These are phyloP conservation scores for Anolis sagrei DNA, from an alignment of 2,113 vertebrate species.

Conservation along the genomic window DNA sequence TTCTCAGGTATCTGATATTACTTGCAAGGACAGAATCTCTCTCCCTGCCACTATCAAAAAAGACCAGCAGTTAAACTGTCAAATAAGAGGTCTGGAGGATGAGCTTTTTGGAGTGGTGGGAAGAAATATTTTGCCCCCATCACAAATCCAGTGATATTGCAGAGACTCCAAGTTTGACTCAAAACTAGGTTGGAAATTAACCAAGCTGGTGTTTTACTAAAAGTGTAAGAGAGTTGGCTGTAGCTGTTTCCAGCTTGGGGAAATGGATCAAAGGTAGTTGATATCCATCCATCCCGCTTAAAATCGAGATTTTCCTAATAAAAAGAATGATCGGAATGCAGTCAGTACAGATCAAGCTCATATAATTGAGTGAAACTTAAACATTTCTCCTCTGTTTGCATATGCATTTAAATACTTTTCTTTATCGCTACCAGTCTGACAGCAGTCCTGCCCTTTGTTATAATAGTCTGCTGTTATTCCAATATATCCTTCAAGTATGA, in stretches of 20 bases:
- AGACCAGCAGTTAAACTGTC: background rate
- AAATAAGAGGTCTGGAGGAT: no score
- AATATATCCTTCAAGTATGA: constrained; percentile 42
- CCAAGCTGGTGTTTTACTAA: background rate
- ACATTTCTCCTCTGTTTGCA: constrained; percentile 1
- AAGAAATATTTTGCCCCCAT: background rate
- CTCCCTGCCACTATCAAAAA: background rate
- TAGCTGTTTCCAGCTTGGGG: background rate
- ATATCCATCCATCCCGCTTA: no score
- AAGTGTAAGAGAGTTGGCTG: background rate
- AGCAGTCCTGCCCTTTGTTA: constrained; percentile 57
- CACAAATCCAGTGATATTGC: background rate
- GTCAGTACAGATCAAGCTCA: background rate
- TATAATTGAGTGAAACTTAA: background rate
- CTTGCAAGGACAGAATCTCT: background rate
- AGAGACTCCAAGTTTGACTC: background rate
- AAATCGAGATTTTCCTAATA: background rate
- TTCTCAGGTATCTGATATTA: background rate
- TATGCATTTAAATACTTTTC: constrained; percentile 50
- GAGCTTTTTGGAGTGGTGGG: background rate
- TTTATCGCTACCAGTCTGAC: constrained; percentile 43
- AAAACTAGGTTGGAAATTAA: background rate
- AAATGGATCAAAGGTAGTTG: no score
- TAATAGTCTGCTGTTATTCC: constrained; percentile 66
- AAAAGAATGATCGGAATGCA: background rate